A percentile compares a stretch with the other conserved stretches of the same genome.
These are phyloP conservation scores for Eriosoma lanigerum DNA, from an alignment of 1,140 invertebrate species.

Conservation along the genomic window DNA sequence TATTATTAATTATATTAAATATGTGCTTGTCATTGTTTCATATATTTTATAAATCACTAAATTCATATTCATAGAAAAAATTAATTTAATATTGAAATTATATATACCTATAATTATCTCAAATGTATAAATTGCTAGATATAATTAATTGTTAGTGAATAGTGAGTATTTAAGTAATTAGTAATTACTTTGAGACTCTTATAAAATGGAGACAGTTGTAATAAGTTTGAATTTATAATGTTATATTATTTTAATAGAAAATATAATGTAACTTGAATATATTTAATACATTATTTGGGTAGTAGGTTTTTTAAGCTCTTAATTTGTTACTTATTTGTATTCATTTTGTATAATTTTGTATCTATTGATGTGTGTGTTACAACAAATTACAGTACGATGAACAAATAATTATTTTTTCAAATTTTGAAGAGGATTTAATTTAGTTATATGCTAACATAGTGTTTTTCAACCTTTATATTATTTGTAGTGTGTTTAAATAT, in stretches of 20 bases:
- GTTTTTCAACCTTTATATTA: too few relatives aligned
- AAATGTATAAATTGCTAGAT: not conserved
- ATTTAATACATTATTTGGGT: constrained; percentile 1
- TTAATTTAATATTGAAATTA: not conserved
- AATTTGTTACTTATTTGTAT: constrained; percentile 22
- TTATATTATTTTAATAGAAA: not conserved
- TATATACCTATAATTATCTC: not conserved
- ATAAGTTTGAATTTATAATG: not conserved
- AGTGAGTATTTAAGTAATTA: not conserved
- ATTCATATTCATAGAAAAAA: not conserved
- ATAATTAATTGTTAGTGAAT: not conserved
- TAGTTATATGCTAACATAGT: too few relatives aligned
- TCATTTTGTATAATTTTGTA: too few relatives aligned
- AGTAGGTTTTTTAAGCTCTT: constrained; percentile 1
- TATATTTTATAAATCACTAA: not conserved
- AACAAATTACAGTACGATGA: too few relatives aligned
- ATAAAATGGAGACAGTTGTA: not conserved
- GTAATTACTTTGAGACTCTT: not conserved
- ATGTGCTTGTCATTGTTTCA: not conserved
- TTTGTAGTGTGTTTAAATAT: too few relatives aligned
- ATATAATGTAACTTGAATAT: not conserved
- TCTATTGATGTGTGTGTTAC: too few relatives aligned
- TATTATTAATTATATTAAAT: not conserved
- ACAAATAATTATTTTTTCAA: too few relatives aligned
- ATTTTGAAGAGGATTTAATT: too few relatives aligned